Conservation (phyloP, 2,113 vertebrate genomes). For the Pogona vitticeps region DNA sequence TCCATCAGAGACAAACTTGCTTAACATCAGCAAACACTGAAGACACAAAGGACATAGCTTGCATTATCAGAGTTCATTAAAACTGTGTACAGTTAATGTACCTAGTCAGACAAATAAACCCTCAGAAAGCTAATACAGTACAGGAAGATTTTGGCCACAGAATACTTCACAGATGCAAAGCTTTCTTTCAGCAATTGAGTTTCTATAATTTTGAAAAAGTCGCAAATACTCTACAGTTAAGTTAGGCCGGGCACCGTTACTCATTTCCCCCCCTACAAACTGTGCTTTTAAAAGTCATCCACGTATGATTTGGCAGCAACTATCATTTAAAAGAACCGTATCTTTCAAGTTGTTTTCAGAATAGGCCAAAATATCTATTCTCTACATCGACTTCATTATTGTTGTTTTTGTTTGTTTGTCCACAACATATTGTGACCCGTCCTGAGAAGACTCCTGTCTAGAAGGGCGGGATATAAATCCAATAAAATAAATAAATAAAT, state of each 20-base stretch:
- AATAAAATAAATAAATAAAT: no score
- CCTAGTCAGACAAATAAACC: neutral
- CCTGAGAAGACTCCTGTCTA: no score
- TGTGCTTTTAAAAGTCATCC: neutral
- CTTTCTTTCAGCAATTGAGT: neutral
- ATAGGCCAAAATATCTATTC: neutral
- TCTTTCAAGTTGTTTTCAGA: slow-evolving; percentile 23
- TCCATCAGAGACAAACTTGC: neutral
- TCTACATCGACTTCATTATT: neutral
- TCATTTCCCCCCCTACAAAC: fast-evolving
- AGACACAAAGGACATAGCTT: neutral
- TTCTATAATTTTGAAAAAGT: neutral
- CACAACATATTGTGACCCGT: no score
- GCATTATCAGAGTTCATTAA: fast-evolving
- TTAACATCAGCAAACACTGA: neutral
- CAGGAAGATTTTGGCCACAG: fast-evolving
- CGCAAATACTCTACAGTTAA: neutral
- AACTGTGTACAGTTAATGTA: neutral
- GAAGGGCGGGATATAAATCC: no score
- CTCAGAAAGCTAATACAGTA: fast-evolving
- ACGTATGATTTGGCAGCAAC: neutral
- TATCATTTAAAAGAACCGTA: neutral
- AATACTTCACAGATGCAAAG: neutral
- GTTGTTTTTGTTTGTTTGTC: no score
- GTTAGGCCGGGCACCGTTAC: no score